Evolutionary conservation across 2,113 vertebrate genomes (phyloP).

Genomic region (Miniopterus natalensis): DNA sequence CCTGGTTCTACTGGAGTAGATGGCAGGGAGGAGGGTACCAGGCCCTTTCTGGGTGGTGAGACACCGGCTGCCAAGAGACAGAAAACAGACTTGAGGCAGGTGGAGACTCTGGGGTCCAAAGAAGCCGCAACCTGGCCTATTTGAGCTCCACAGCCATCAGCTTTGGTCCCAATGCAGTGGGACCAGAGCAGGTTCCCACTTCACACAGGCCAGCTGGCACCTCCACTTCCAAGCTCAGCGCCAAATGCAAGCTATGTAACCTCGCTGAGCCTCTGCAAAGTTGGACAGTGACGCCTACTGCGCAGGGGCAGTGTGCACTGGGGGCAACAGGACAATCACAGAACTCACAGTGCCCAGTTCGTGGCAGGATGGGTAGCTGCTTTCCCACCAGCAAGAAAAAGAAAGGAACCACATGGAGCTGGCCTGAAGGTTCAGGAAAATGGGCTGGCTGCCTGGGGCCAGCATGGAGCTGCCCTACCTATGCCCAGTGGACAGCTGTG

Average conservation of each 20-base stretch:
- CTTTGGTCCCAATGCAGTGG: background rate
- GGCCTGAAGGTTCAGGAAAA: background rate
- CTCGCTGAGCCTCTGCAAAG: background rate
- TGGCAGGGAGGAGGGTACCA: slow-evolving; percentile 80
- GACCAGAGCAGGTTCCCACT: background rate
- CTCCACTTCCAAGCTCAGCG: background rate
- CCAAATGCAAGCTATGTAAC: background rate
- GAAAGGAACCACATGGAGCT: rapidly evolving
- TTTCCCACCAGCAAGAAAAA: background rate
- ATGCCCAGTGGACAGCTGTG: background rate
- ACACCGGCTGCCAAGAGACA: slow-evolving; percentile 86
- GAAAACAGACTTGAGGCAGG: slow-evolving; percentile 59
- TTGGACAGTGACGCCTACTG: rapidly evolving
- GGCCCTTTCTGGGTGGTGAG: slow-evolving; percentile 90
- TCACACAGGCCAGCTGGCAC: background rate
- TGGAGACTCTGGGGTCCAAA: background rate
- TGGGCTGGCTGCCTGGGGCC: background rate
- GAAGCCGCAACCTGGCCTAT: background rate
- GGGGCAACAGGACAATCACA: rapidly evolving
- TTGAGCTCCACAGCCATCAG: background rate
- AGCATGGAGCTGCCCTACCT: background rate
- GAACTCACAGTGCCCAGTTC: rapidly evolving
- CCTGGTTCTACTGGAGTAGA: slow-evolving; percentile 83
- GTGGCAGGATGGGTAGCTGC: rapidly evolving
- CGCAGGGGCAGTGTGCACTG: rapidly evolving